Evolutionary conservation across 1,140 invertebrate species (phyloP).

Genomic region (Diorhabda sublineata): DNA sequence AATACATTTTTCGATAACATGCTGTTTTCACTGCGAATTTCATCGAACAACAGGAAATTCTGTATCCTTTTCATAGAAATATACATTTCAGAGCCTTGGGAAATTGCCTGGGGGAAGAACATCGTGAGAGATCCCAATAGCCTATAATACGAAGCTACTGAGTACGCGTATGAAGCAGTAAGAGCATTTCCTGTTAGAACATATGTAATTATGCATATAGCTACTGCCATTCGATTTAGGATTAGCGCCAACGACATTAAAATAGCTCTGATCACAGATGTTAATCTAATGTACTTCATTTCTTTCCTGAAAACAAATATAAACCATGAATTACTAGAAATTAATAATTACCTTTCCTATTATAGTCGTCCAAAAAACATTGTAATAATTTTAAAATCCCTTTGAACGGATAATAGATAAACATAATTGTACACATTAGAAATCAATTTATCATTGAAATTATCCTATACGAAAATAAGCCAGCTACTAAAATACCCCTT

Average conservation of each 20-base stretch:
- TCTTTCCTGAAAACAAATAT: conserved; percentile 33
- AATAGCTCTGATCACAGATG: conserved; percentile 61
- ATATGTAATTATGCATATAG: conserved; percentile 70
- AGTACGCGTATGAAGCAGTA: conserved; percentile 70
- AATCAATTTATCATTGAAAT: too few relatives aligned
- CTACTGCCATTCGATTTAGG: conserved; percentile 69
- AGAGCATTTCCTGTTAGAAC: conserved; percentile 64
- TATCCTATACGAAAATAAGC: too few relatives aligned
- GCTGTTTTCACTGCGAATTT: conserved; percentile 11
- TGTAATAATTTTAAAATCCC: too few relatives aligned
- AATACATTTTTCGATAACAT: neutral
- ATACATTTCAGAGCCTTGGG: conserved; percentile 57
- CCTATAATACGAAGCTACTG: conserved; percentile 68
- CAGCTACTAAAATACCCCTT: too few relatives aligned
- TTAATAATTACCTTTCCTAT: neutral
- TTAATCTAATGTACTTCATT: conserved; percentile 36
- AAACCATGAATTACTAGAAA: neutral
- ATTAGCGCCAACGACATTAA: conserved; percentile 70
- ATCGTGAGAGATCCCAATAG: conserved; percentile 68
- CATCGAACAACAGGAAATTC: conserved; percentile 50
- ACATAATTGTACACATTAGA: too few relatives aligned
- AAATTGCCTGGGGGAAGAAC: conserved; percentile 61
- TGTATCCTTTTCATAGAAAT: conserved; percentile 65
- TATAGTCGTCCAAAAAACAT: neutral
- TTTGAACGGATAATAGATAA: too few relatives aligned